phyloP scores from a whole-genome alignment of 1,140 invertebrate species.

The Battus philenor region DNA sequence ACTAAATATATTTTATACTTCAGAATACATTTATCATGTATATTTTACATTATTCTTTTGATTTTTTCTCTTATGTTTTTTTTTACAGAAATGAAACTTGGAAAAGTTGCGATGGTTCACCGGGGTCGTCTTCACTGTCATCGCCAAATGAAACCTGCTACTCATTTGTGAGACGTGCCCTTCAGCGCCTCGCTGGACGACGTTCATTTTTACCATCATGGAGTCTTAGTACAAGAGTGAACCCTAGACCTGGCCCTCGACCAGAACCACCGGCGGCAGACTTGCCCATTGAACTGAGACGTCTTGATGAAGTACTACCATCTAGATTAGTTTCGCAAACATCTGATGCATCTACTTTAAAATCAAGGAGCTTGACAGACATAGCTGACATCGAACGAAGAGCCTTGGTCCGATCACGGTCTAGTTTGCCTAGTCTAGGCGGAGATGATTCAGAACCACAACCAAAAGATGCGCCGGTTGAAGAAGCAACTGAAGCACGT shows the following conservation, averaged over 20 bases:
- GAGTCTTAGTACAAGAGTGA: constrained; percentile 78
- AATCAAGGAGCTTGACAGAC: constrained; percentile 88
- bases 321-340: constrained; percentile 68
- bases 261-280: constrained; percentile 77
- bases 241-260: constrained; percentile 66
- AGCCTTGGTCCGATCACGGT: constrained; percentile 83
- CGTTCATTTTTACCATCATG: constrained; percentile 89
- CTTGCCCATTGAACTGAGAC: constrained; percentile 91
- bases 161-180: constrained; percentile 91
- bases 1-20: no score
- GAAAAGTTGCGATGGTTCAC: constrained; percentile 78
- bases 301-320: constrained; percentile 84
- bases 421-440: constrained; percentile 83
- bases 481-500: constrained; percentile 44
- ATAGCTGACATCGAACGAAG: constrained; percentile 83
- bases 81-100: constrained; percentile 52
- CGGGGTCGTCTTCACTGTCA: constrained; percentile 89
- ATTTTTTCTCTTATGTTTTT: constrained; percentile 1
- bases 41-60: constrained; percentile 1
- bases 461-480: constrained; percentile 35
- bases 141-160: constrained; percentile 96
- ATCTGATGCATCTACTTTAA: constrained; percentile 78
- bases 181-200: constrained; percentile 89
- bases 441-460: constrained; percentile 49
- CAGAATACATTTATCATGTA: neutral